These are phyloP conservation scores for Thereva nobilitata DNA, from an alignment of 2,888 invertebrate species.

Conservation along the genomic window DNA sequence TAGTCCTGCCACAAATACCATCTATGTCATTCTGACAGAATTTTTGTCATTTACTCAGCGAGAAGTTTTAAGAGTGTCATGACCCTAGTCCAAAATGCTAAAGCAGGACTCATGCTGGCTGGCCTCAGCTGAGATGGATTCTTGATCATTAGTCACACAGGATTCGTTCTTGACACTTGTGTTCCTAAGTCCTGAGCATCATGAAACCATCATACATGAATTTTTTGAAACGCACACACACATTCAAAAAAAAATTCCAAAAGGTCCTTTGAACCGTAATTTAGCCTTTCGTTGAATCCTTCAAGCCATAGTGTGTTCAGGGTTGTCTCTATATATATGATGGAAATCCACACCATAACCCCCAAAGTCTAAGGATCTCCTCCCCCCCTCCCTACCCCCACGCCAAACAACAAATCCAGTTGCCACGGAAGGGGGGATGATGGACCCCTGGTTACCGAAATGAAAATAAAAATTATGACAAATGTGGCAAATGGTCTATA, in stretches of 20 bases:
- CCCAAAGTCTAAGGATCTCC: neutral
- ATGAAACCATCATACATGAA: neutral
- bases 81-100: neutral
- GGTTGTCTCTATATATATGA: no score
- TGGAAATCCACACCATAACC: no score
- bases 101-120: no score
- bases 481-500: conserved; percentile 30
- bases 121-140: conserved; percentile 8
- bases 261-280: no score
- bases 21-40: conserved; percentile 10
- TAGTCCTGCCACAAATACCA: neutral
- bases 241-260: no score
- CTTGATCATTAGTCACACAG: conserved; percentile 13
- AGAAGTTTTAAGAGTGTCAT: neutral
- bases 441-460: neutral
- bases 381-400: neutral
- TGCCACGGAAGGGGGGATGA: conserved; percentile 9
- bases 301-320: no score
- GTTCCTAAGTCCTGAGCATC: no score
- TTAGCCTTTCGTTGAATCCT: no score
- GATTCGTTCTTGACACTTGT: neutral
- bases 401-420: neutral
- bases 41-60: conserved; percentile 6
- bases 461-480: conserved; percentile 29
- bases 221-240: conserved; percentile 7